A percentile compares a stretch with the other conserved stretches of the same genome.
These are phyloP conservation scores for Campylomormyrus tamandua DNA, from an alignment of 2,113 vertebrate genomes.

Conservation along the genomic window DNA sequence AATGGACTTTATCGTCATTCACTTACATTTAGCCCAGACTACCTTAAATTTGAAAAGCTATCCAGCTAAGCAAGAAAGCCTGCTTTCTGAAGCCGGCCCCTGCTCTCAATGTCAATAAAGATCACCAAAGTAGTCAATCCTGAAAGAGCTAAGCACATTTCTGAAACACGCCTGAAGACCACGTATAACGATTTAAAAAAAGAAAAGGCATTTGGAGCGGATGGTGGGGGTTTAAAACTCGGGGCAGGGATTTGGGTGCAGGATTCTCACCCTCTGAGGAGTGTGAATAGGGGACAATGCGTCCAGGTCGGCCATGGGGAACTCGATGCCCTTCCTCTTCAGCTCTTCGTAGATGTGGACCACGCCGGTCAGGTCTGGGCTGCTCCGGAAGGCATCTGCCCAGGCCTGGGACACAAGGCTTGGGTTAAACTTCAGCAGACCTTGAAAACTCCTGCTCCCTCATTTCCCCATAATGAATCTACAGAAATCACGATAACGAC, in stretches of 20 bases:
- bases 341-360: slow-evolving; percentile 98
- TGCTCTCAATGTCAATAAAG: not conserved
- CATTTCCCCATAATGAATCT: not conserved
- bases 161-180: not conserved
- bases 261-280: slow-evolving; percentile 80
- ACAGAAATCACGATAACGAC: not conserved
- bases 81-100: not conserved
- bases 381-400: slow-evolving; percentile 96
- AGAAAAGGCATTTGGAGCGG: not conserved
- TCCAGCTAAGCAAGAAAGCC: not conserved
- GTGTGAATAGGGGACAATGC: slow-evolving; percentile 95
- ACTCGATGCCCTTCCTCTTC: slow-evolving; percentile 94
- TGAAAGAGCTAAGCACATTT: not conserved
- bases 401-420: slow-evolving; percentile 69
- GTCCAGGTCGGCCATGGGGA: slow-evolving; percentile 92
- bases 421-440: not conserved
- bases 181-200: not conserved
- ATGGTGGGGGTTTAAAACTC: not conserved
- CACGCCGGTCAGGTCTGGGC: slow-evolving; percentile 92
- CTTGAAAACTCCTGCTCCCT: not conserved
- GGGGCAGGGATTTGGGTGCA: not conserved
- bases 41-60: not conserved
- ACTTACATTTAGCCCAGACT: not conserved
- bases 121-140: not conserved
- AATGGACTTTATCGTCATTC: not conserved